Evolutionary conservation across 2,888 invertebrate species (phyloP).

Genomic region (Sylvicola fuscatus): DNA sequence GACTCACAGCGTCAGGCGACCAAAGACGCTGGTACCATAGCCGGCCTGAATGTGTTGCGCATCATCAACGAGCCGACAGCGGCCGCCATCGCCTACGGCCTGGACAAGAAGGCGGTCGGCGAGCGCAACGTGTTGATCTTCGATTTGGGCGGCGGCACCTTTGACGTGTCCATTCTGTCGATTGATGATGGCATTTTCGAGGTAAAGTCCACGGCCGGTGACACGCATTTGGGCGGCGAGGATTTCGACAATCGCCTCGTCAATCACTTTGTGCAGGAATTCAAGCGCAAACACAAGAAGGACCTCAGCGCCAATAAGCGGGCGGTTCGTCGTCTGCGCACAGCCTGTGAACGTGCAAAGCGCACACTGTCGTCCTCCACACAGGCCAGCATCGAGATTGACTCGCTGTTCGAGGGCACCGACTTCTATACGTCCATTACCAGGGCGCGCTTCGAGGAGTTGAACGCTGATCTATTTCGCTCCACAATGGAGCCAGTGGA

Average conservation of each 20-base stretch:
- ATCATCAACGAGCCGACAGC: constrained; percentile 88
- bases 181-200: constrained; percentile 91
- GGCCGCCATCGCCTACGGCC: constrained; percentile 80
- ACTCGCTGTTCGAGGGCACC: constrained; percentile 84
- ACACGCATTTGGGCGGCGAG: constrained; percentile 85
- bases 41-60: constrained; percentile 74
- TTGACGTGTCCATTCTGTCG: constrained; percentile 86
- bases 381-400: constrained; percentile 88
- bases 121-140: constrained; percentile 60
- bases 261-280: constrained; percentile 72
- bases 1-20: constrained; percentile 98
- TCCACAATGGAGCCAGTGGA: constrained; percentile 94
- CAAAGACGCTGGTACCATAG: constrained; percentile 79
- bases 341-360: constrained; percentile 80
- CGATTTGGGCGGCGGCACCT: constrained; percentile 90
- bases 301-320: constrained; percentile 73
- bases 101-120: constrained; percentile 62
- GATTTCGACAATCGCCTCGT: constrained; percentile 85
- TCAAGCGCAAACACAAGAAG: constrained; percentile 86
- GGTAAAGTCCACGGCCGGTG: constrained; percentile 84
- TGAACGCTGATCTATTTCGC: constrained; percentile 90
- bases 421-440: constrained; percentile 94
- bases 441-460: constrained; percentile 89
- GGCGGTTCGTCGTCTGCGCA: constrained; percentile 74
- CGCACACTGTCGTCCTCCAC: constrained; percentile 69